Evolutionary conservation across 2,113 vertebrate genomes (phyloP), one percentile per base, ranked within the genome.

Genomic region (Corythornis cristatus): DNA sequence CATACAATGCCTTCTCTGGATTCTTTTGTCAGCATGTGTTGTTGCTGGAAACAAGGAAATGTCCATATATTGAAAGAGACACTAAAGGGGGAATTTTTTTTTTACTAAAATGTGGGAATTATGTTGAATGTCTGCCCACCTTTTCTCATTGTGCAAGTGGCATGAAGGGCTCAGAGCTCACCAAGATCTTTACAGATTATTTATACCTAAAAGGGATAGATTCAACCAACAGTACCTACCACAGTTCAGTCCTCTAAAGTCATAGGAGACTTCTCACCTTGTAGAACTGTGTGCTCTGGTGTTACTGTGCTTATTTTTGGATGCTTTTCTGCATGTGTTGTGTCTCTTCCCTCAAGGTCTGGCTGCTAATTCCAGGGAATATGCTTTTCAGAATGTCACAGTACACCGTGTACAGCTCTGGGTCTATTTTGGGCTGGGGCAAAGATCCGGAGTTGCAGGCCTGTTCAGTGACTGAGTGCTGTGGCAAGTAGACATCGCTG

Each of bases 351-450:
- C 67, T 95, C 88, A 76, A 64, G 43, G 72, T 57, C 48, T 82
- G 93, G 85, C 95, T 91, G 93, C 93, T 94, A 1, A 93, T 90
- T 65, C 89, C 96, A 78, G 96, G 94, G 83, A 96, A 96, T 54
- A 94, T 72, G 88, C 86, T 96, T 70, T 89, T 92, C 72, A 96
- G 93, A 45, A 96, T 90, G 80, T 96, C 83, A n/a, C 95, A 93
- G 79, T 96, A 97, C 79, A 96, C 86, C 6, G 2, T 85, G 89
- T 96, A 96, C 42, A 96, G 88, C 93, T 97, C 96, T 31, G 94
- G 96, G 76, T 97, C 97, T 66, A 93, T 78, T 6, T n/a, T 61
- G 90, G 92, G 95, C 72, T 81, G 25, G 74, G 93, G 95, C 77
- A 89, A 89, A 65, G 89, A 43, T 18, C 6, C n/a, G 80, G 94